Base-by-base conservation (phyloP, 2,888 invertebrate genomes). In the Lithophane leautieri region DNA sequence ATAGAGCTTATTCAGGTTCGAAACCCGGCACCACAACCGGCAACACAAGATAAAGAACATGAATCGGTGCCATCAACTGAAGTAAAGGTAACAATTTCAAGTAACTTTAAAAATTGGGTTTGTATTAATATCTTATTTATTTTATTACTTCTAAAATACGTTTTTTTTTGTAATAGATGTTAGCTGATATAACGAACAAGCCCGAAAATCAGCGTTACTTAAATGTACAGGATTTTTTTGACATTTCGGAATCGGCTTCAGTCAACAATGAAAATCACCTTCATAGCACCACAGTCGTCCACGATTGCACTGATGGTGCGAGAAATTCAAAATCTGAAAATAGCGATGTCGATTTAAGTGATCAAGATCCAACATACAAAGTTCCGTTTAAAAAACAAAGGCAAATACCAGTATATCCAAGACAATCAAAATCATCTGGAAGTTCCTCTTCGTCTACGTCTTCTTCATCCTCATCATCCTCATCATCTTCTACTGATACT, bases 291-390 rank as follows among this genome's bases (percentile, higher is more conserved):
- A 66, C 70, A 77, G 68, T 71, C 65, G 66, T 69, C 52, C 54
- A 76, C 56, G 65, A 74, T 76, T 74, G 58, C 61, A 74, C 71
- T 74, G 76, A 74, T 69, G 50, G 69, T n/a, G n/a, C n/a, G 22
- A 76, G 42, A 74, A 22, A 73, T 68, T 50, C 73, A 52, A 73
- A 73, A 40, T 42, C 70, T 56, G 79, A 76, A 70, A 63, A 73
- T 68, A 80, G 70, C 50, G 73, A 78, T 78, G 71, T 71, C 66
- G 78, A 82, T 79, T 74, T 82, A 70, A 79, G 76, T 77, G 79
- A 82, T 79, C 68, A 76, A 65, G 78, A 76, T 71, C 76, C 73
- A 56, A 56, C 25, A 56, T 25, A 56, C 56, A 3, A 56, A 56
- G 12, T 25, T 56, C 25, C 56, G 28, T 58, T 16, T 58, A 25